These are phyloP conservation scores for Monochamus alternatus DNA, from an alignment of 2,888 invertebrate genomes.

Conservation along the genomic window DNA sequence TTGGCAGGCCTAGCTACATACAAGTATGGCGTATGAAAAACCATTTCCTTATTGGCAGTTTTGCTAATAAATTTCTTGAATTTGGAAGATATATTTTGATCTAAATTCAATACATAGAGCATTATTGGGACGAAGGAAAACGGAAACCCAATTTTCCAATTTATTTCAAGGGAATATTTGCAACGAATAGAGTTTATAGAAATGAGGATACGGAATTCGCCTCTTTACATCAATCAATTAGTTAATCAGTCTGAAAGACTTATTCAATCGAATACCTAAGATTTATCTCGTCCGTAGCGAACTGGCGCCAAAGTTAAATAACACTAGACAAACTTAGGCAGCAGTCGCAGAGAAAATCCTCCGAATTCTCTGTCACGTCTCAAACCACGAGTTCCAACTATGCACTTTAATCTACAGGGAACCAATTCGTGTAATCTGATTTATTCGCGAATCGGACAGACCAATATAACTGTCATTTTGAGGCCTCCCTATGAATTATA, in stretches of 20 bases:
- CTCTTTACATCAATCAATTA: conserved; percentile 25
- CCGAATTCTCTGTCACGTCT: conserved; percentile 52
- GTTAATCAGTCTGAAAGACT: conserved; percentile 2
- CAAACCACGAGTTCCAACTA: conserved; percentile 48
- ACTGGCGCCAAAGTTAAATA: conserved; percentile 31
- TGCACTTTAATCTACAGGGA: conserved; percentile 51
- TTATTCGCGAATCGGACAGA: conserved; percentile 54
- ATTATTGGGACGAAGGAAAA: too few species aligned
- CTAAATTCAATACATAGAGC: too few species aligned
- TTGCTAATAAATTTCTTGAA: too few species aligned
- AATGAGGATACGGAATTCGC: background rate
- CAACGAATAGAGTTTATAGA: too few species aligned
- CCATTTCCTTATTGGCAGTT: too few species aligned
- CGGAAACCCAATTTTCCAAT: too few species aligned
- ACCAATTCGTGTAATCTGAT: conserved; percentile 55
- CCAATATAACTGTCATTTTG: conserved; percentile 54
- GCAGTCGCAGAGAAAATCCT: conserved; percentile 40
- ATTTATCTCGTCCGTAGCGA: conserved; percentile 14
- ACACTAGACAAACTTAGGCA: conserved; percentile 31
- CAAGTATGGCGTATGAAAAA: too few species aligned
- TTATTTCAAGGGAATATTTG: too few species aligned
- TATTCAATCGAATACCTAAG: conserved; percentile 12
- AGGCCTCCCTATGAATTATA: conserved; percentile 51
- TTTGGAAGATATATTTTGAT: too few species aligned
- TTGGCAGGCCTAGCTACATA: too few species aligned